Conservation (phyloP, 1,140 invertebrate species). For the Drosophila pseudoobscura region DNA sequence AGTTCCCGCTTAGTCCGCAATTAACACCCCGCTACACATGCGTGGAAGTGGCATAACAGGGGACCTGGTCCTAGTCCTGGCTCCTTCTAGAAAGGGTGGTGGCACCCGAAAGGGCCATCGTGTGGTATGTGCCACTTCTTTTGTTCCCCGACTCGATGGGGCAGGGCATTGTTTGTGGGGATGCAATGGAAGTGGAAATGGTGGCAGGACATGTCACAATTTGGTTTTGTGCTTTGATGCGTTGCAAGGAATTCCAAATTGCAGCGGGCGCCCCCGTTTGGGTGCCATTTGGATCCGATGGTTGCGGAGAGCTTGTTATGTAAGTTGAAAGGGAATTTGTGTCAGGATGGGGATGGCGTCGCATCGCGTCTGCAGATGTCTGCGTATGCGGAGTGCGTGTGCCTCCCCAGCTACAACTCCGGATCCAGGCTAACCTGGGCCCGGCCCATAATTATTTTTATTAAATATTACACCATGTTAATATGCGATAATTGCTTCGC, state of each 20-base stretch:
- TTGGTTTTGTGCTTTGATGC: constrained; percentile 47
- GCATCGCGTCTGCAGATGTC: constrained; percentile 34
- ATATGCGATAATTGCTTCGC: constrained; percentile 39
- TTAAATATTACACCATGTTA: constrained; percentile 20
- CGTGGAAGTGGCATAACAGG: constrained; percentile 25
- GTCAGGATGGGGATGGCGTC: constrained; percentile 38
- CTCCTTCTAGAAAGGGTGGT: neutral
- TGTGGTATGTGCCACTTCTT: constrained; percentile 27
- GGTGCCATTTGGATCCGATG: constrained; percentile 18
- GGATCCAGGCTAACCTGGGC: neutral
- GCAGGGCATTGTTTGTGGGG: constrained; percentile 34
- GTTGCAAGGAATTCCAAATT: constrained; percentile 52
- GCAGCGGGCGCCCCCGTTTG: constrained; percentile 26
- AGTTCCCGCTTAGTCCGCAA: constrained; percentile 51
- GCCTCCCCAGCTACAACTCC: neutral
- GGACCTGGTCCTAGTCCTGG: neutral
- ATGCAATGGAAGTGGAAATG: neutral
- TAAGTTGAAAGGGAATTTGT: constrained; percentile 55
- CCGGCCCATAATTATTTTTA: constrained; percentile 37
- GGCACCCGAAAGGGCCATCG: constrained; percentile 5
- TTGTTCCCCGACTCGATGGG: constrained; percentile 33
- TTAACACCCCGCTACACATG: constrained; percentile 48
- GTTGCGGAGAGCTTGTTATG: constrained; percentile 29
- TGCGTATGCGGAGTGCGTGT: constrained; percentile 46
- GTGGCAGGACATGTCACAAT: constrained; percentile 51